Evolutionary conservation across 2,113 vertebrate species (phyloP), one percentile per base, ranked within the genome.

Genomic region (Haplochromis vanheusdeni): DNA sequence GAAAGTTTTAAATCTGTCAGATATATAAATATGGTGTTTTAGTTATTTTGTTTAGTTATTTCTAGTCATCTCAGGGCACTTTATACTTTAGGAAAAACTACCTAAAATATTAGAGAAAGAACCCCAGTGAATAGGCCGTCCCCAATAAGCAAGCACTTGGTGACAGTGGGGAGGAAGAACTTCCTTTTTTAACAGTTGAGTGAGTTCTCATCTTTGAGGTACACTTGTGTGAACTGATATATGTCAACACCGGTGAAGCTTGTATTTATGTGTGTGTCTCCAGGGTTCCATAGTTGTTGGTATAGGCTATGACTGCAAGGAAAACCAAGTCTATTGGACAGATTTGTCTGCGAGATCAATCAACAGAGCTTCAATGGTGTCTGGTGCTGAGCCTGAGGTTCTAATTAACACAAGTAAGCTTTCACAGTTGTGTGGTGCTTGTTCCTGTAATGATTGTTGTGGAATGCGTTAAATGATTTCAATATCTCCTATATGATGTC

Each of bases 221-320:
- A 23, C 13, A 28, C 9, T 17, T 47, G 68, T 47, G 68, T 75
- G 23, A 75, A 75, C 70, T 75, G 60, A 65, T 65, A 6, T 19
- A 75, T 49, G 16, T 49, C 42, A 49, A 19, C 10, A 7, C 14
- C 7, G 6, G 5, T 28, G 23, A 49, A 31, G 16, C 70, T 77
- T 49, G 9, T 42, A 11, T 37, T 83, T 52, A 5, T 82, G 2
- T 85, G 19, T 84, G 51, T 92, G 51, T 62, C 5, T 80, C 21
- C 94, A 99, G 99, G 98, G 99, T 10, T 99, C 99, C 88, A 99
- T 99, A 17, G 97, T 99, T 11, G 98, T 99, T 13, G 98, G 98
- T 1, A 96, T 99, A 0, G 98, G 97, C 93, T 97, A 97, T 0
- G 98, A 99, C 95, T 99, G 99, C 93, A 94, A 91, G 62, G 98